Base-by-base conservation (phyloP, 2,113 vertebrate genomes). In the Potamarius usumacintae region DNA sequence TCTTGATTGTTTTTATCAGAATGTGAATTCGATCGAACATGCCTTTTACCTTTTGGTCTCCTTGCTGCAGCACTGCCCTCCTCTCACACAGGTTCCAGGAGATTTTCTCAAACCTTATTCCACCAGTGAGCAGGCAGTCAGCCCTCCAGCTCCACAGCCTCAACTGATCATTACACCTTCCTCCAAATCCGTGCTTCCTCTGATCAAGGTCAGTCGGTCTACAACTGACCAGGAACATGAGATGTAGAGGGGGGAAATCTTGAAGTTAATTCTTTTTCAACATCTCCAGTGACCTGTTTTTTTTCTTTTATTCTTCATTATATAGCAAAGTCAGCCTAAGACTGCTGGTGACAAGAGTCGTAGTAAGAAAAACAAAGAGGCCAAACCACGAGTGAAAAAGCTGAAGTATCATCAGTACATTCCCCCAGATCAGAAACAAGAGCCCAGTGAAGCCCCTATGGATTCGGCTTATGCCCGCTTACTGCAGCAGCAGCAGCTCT, bases 331-430 rank as follows among this genome's bases (percentile, higher is more conserved):
- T 94, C 98, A 99, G 91, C 96, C 96, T 80, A 99, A 97, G 94
- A 92, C 94, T 34, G 93, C 95, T 0, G 96, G 93, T 0, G 98
- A 99, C 89, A 99, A 97, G 90, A 97, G 96, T 85, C 97, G 97
- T 85, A 97, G 96, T 92, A 99, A 99, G 94, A 99, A 99, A 92
- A 94, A 96, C 94, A 99, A 99, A 91, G 98, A 99, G 79, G 92
- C 95, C 50, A 98, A 97, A 90, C 94, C 97, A 17, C 94, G 97
- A 57, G 97, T 99, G 83, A 99, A 98, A 88, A 99, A 99, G 94
- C 86, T 99, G 1, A 99, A 99, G 91, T 99, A 99, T 92, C 98
- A 99, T 93, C 98, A 99, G 90, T 99, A 99, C 93, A 97, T 99
- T 87, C 98, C 98, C 12, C 98, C 98, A 0, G 98, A 99, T 93